phyloP scores from a whole-genome alignment of 1,140 invertebrate species.

The Gonatopus flavifemur region DNA sequence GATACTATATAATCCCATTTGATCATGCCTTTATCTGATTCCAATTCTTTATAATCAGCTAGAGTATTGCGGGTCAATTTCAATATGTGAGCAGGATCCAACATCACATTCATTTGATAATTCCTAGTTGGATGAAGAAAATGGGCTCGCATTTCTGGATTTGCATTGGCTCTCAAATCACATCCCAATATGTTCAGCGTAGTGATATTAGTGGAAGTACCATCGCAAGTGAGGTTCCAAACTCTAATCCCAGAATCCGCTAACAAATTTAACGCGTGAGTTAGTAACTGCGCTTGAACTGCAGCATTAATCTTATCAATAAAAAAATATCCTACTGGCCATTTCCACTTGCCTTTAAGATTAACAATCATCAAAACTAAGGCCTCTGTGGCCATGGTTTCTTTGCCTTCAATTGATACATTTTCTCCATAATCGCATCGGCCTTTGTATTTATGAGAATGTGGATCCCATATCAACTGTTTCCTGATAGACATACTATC shows the following conservation, averaged over 20 bases:
- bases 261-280: background rate
- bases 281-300: background rate
- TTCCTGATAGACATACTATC: constrained; percentile 4
- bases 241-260: background rate
- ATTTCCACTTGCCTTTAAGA: constrained; percentile 1
- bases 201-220: background rate
- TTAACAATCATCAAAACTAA: constrained; percentile 6
- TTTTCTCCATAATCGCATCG: background rate
- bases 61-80: constrained; percentile 8
- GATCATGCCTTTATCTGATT: background rate
- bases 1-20: background rate
- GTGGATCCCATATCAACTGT: background rate
- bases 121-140: constrained; percentile 3
- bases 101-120: constrained; percentile 1
- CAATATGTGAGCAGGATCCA: constrained; percentile 8
- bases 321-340: constrained; percentile 6
- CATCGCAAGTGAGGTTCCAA: background rate
- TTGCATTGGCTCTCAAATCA: background rate
- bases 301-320: background rate
- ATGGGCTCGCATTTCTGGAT: background rate
- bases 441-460: background rate
- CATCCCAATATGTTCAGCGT: background rate
- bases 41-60: background rate
- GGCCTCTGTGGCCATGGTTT: background rate
- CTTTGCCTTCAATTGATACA: background rate